phyloP scores from a whole-genome alignment of 1,140 invertebrate species.

The Zaprionus camerounensis region DNA sequence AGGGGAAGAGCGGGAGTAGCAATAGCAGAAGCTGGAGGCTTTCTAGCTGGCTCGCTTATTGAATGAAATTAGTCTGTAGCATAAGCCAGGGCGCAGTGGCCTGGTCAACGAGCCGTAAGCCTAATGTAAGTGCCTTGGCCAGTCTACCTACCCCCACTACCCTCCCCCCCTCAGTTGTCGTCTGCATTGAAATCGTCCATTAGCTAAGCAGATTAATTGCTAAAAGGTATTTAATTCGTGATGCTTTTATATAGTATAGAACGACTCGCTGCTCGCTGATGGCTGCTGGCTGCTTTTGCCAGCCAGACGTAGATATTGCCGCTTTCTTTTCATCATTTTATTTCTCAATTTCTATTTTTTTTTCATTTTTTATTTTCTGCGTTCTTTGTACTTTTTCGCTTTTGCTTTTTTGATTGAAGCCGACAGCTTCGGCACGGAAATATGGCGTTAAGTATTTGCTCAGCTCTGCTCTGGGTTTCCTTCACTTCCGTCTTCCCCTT shows the following conservation, averaged over 20 bases:
- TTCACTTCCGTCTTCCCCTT: constrained; percentile 8
- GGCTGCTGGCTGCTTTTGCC: constrained; percentile 40
- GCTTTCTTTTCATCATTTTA: constrained; percentile 58
- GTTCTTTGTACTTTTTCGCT: constrained; percentile 10
- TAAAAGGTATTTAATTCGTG: constrained; percentile 82
- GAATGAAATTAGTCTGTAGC: constrained; percentile 73
- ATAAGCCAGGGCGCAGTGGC: constrained; percentile 55
- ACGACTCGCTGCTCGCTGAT: not conserved
- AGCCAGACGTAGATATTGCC: constrained; percentile 53
- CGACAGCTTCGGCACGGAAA: constrained; percentile 58
- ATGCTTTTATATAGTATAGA: constrained; percentile 72
- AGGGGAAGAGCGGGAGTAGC: not conserved
- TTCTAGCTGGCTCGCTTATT: constrained; percentile 54
- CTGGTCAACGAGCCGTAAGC: constrained; percentile 67
- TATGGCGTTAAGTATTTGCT: constrained; percentile 71
- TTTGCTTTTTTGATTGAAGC: constrained; percentile 67
- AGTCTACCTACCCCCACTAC: not conserved
- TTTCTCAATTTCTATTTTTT: constrained; percentile 53
- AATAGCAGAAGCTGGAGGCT: not conserved
- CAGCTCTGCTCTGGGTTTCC: constrained; percentile 46
- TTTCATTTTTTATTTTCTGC: constrained; percentile 25
- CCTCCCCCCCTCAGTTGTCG: constrained; percentile 37
- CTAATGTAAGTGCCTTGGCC: constrained; percentile 65
- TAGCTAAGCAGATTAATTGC: constrained; percentile 82
- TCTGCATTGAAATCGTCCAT: constrained; percentile 79